Evolutionary conservation across 2,888 invertebrate species (phyloP).

Genomic region (Chelonus formosanus): DNA sequence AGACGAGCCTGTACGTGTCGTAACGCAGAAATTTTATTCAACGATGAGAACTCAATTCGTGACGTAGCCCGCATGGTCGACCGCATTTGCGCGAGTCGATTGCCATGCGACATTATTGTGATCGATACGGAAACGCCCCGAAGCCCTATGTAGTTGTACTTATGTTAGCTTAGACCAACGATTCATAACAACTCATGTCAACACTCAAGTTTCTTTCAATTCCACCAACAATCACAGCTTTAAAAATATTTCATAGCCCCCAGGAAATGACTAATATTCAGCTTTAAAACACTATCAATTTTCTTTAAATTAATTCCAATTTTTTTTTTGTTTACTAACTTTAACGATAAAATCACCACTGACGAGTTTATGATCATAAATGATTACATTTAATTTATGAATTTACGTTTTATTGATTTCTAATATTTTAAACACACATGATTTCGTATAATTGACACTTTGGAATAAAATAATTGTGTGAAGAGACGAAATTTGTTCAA

Average conservation of each 20-base stretch:
- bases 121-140: constrained; percentile 51
- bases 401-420: not conserved
- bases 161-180: not conserved
- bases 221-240: no score
- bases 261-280: not conserved
- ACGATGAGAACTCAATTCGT: constrained; percentile 41
- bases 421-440: no score
- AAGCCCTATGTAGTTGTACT: constrained; percentile 23
- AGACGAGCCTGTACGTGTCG: not conserved
- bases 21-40: constrained; percentile 36
- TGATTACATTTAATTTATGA: not conserved
- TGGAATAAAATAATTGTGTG: not conserved
- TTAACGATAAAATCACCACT: constrained; percentile 12
- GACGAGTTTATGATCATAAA: constrained; percentile 7
- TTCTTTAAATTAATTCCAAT: not conserved
- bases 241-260: constrained; percentile 8
- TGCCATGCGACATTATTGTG: constrained; percentile 55
- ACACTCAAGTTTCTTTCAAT: constrained; percentile 1
- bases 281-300: constrained; percentile 4
- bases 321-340: not conserved
- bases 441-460: no score
- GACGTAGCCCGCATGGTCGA: constrained; percentile 51
- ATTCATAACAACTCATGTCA: constrained; percentile 3
- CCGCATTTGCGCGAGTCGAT: constrained; percentile 62
- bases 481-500: not conserved